These are phyloP conservation scores for Lochmaea capreae DNA, from an alignment of 2,888 invertebrate genomes.

Conservation along the genomic window DNA sequence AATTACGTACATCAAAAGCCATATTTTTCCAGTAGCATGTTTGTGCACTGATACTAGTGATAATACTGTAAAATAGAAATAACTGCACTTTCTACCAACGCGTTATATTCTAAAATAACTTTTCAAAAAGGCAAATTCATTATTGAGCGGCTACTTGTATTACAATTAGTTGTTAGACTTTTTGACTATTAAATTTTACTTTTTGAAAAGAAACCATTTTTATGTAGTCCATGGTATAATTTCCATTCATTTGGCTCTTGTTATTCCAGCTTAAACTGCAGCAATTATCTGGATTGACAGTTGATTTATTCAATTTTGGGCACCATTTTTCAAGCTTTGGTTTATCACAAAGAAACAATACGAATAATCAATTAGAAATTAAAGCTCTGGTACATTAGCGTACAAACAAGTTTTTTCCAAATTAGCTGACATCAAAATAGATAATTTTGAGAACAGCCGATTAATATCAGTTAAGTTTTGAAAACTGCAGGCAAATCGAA, in stretches of 20 bases:
- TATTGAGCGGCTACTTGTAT: no score
- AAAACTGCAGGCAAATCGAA: conserved; percentile 1
- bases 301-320: neutral
- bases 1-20: conserved; percentile 62
- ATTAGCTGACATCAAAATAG: neutral
- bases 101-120: neutral
- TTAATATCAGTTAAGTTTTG: neutral
- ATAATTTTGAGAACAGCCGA: neutral
- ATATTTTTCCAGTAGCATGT: conserved; percentile 58
- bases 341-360: neutral
- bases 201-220: no score
- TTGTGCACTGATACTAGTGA: conserved; percentile 57
- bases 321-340: neutral
- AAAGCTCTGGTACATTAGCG: conserved; percentile 7
- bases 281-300: neutral
- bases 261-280: conserved; percentile 9
- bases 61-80: conserved; percentile 36
- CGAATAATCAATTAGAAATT: neutral
- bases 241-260: conserved; percentile 6
- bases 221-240: no score
- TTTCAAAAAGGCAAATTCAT: neutral
- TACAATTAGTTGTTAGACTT: no score
- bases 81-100: neutral
- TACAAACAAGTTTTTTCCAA: neutral
- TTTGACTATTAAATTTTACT: no score